Conservation (phyloP, 1,140 invertebrate species). For the Odontomachus brunneus region DNA sequence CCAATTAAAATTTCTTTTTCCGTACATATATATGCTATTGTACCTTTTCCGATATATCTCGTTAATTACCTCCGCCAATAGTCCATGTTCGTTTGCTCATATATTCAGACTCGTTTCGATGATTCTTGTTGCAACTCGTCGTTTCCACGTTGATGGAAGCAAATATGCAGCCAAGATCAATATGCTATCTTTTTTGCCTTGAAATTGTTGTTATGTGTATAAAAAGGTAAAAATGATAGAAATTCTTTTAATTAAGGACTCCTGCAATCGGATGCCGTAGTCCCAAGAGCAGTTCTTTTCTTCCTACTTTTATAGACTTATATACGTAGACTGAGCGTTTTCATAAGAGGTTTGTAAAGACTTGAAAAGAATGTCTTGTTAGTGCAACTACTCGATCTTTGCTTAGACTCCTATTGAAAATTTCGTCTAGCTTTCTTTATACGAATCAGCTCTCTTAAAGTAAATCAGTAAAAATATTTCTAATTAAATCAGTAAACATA, state of each 20-base stretch:
- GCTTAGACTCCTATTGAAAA: too few relatives aligned
- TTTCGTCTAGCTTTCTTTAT: too few relatives aligned
- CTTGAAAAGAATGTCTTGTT: too few relatives aligned
- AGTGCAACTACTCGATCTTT: too few relatives aligned
- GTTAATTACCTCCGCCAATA: slow-evolving; percentile 37
- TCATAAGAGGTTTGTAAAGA: too few relatives aligned
- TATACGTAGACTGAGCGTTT: too few relatives aligned
- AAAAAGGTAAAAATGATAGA: background rate
- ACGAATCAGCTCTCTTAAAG: too few relatives aligned
- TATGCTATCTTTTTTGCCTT: too few relatives aligned
- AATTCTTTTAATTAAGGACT: background rate
- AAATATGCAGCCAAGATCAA: too few relatives aligned
- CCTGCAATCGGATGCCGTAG: background rate
- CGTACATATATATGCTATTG: slow-evolving; percentile 15
- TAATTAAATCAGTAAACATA: too few relatives aligned
- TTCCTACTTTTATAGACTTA: too few relatives aligned
- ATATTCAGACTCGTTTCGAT: background rate
- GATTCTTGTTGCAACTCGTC: background rate
- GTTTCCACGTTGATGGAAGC: background rate
- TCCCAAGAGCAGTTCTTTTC: background rate
- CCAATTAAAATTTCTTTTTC: slow-evolving; percentile 68
- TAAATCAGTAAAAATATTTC: too few relatives aligned
- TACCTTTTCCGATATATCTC: slow-evolving; percentile 36
- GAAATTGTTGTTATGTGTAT: background rate
- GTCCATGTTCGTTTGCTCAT: background rate